Evolutionary conservation across 2,888 invertebrate species (phyloP).

Genomic region (Phortica okadai): DNA sequence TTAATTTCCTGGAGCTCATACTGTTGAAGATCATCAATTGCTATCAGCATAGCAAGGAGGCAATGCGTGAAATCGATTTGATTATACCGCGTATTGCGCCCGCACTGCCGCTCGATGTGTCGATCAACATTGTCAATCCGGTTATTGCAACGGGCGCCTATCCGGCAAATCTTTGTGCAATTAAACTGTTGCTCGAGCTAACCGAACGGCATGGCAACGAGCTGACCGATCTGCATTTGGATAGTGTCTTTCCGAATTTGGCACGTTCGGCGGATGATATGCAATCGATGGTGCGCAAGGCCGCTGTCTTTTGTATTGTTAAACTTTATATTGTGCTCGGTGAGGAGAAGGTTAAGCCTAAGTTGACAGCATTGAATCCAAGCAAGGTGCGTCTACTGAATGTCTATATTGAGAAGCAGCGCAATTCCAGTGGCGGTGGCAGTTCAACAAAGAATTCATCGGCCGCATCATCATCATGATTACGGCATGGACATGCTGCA

Average conservation of each 20-base stretch:
- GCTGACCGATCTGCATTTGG: slow-evolving; percentile 85
- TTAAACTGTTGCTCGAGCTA: slow-evolving; percentile 92
- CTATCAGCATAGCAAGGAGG: slow-evolving; percentile 86
- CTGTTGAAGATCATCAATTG: slow-evolving; percentile 92
- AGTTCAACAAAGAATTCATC: slow-evolving; percentile 73
- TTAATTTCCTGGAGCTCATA: slow-evolving; percentile 93
- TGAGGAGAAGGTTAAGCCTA: slow-evolving; percentile 88
- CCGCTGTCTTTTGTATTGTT: slow-evolving; percentile 98
- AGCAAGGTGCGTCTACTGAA: slow-evolving; percentile 81
- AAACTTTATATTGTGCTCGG: slow-evolving; percentile 93
- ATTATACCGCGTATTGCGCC: slow-evolving; percentile 86
- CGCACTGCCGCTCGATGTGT: slow-evolving; percentile 88
- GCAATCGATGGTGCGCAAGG: slow-evolving; percentile 95
- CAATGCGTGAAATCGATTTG: slow-evolving; percentile 90
- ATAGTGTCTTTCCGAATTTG: slow-evolving; percentile 91
- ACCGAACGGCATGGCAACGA: slow-evolving; percentile 86
- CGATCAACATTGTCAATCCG: slow-evolving; percentile 83
- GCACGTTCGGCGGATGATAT: slow-evolving; percentile 93
- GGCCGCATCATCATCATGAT: slow-evolving; percentile 73
- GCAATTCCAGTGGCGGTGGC: slow-evolving; percentile 63
- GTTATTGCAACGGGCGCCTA: slow-evolving; percentile 91
- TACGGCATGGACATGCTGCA: slow-evolving; percentile 48
- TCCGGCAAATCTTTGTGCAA: slow-evolving; percentile 92
- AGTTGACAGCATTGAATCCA: slow-evolving; percentile 87
- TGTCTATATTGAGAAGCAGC: slow-evolving; percentile 72